Conservation (phyloP, 2,888 invertebrate genomes). For the Chironomus riparius region DNA sequence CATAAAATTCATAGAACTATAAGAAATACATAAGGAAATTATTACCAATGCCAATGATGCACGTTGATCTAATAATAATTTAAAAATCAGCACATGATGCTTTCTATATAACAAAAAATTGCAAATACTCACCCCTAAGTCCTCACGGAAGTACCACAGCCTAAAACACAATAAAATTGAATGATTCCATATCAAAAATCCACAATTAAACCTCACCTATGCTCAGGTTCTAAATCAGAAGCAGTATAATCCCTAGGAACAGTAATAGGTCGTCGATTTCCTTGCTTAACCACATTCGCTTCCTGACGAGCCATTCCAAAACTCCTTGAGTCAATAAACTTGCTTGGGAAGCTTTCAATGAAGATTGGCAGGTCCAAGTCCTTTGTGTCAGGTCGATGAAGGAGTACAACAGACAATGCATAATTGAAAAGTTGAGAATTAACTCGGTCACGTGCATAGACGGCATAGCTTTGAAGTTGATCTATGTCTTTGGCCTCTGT, state of each 20-base stretch:
- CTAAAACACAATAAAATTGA: neutral
- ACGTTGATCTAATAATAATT: neutral
- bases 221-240: conserved; percentile 38
- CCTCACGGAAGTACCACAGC: conserved; percentile 10
- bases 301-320: conserved; percentile 62
- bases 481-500: conserved; percentile 35
- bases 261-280: conserved; percentile 35
- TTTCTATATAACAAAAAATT: no score
- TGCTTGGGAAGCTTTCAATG: conserved; percentile 70
- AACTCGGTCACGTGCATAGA: conserved; percentile 56
- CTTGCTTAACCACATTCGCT: conserved; percentile 48
- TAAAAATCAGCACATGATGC: no score
- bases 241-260: conserved; percentile 38
- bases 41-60: conserved; percentile 39
- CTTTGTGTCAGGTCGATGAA: conserved; percentile 56
- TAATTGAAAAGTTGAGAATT: conserved; percentile 70
- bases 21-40: no score
- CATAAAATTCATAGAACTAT: no score
- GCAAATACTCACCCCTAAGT: neutral
- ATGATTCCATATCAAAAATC: no score
- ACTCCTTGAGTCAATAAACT: conserved; percentile 67
- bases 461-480: conserved; percentile 55
- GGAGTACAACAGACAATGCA: conserved; percentile 58
- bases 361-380: conserved; percentile 62
- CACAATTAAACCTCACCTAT: conserved; percentile 33